Base-by-base conservation (phyloP, 2,888 invertebrate genomes). In the Drosophila falleni region DNA sequence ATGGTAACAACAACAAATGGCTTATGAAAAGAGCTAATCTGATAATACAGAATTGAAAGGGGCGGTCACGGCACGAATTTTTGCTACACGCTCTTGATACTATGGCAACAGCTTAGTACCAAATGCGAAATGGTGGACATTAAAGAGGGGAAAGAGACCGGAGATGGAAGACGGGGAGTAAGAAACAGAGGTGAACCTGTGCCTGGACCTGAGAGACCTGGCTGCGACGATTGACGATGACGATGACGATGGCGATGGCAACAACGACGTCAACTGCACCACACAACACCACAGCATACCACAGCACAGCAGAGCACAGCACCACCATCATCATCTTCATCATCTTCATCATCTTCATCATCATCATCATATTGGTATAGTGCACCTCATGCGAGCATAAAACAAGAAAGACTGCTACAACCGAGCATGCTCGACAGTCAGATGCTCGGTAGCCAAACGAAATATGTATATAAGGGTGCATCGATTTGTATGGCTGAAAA, bases 1-100 rank as follows among this genome's bases (percentile, higher is more conserved):
- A 31, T 31, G 49, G 49, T 49, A 49, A 49, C 70, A 78, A 75
- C 78, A 82, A 71, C 78, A 81, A 83, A 83, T 78, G 71, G 78
- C 70, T 68, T 81, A 84, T 80, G 75, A 87, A 81, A 80, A 81
- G 80, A 83, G 82, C 82, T 83, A 88, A 90, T 90, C 90, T 87
- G 90, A 90, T 90, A 89, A 86, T 86, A 89, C 84, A 87, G 87
- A 83, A 89, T 89, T 90, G 84, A 85, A 90, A 89, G 89, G 89
- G 90, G 90, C 90, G 90, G 88, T 87, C 80, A 82, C 81, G 78
- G 88, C 90, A 90, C 90, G 90, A 90, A 87, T 90, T 90, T 90
- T 66, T 60, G 74, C 80, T 85, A 84, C 84, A 86, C 85, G 82
- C 81, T 84, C 79, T 78, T 65, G 77, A 80, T 85, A 69, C 78